Evolutionary conservation across 53 echinoderm and acorn worm species (phyloP).

Genomic region (Paracentrotus lividus): DNA sequence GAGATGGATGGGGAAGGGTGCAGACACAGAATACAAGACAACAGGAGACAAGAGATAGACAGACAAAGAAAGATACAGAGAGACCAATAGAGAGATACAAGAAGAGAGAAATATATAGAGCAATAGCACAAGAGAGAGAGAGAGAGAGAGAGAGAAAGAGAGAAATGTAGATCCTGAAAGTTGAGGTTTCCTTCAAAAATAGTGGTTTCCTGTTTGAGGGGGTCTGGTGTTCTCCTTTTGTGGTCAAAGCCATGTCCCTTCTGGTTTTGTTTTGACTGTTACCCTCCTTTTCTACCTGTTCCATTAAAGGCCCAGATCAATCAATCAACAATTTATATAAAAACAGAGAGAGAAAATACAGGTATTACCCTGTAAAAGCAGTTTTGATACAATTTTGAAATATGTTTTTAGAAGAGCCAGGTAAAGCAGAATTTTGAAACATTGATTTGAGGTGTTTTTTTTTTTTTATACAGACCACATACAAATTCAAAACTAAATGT

Average conservation of each 20-base stretch:
- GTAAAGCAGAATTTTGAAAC: too few relatives aligned
- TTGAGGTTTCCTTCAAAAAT: constrained; percentile 56
- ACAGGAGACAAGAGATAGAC: too few relatives aligned
- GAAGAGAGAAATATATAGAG: neutral
- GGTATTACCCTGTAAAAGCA: neutral
- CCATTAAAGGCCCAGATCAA: neutral
- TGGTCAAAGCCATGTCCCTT: neutral
- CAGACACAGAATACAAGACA: too few relatives aligned
- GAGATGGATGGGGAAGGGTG: too few relatives aligned
- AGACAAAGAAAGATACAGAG: neutral
- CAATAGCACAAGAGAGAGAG: neutral
- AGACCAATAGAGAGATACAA: too few relatives aligned
- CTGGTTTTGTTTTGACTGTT: constrained; percentile 59
- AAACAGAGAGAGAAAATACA: too few relatives aligned
- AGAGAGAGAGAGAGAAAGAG: neutral
- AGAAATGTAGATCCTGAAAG: neutral
- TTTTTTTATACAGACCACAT: too few relatives aligned
- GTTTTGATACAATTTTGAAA: neutral
- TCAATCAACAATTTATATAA: too few relatives aligned
- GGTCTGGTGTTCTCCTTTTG: constrained; percentile 32
- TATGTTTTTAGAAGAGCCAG: too few relatives aligned
- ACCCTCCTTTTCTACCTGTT: neutral
- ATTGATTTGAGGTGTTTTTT: too few relatives aligned
- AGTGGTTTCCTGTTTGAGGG: constrained; percentile 59
- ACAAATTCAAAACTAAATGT: too few relatives aligned